A percentile compares a stretch with the other conserved stretches of the same genome.
Evolutionary conservation across 2,888 invertebrate genomes (phyloP).

Genomic region (Lasioglossum zephyrum): DNA sequence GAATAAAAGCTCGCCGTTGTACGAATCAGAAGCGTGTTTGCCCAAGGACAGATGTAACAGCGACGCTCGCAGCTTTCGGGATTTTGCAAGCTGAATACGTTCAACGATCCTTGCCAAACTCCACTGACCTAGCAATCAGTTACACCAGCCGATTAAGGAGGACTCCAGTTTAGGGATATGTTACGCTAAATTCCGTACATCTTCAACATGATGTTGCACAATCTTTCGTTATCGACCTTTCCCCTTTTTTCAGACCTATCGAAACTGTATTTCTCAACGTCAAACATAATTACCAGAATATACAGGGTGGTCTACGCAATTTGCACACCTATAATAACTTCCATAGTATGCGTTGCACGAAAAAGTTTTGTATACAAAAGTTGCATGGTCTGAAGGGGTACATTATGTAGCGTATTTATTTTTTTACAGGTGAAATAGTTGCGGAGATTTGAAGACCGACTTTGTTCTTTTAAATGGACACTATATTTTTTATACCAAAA

Average conservation of each 20-base stretch:
- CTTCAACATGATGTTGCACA: neutral
- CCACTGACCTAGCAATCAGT: neutral
- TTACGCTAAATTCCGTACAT: neutral
- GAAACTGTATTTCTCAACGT: neutral
- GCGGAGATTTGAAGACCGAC: no score
- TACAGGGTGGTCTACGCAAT: no score
- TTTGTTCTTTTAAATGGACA: no score
- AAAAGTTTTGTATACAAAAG: no score
- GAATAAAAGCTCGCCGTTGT: slow-evolving; percentile 14
- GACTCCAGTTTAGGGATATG: neutral
- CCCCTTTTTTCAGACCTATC: no score
- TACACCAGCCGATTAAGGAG: neutral
- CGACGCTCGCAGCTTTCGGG: neutral
- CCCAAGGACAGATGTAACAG: slow-evolving; percentile 23
- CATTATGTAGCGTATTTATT: no score
- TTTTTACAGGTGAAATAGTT: no score
- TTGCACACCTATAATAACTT: no score
- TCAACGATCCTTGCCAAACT: slow-evolving; percentile 11
- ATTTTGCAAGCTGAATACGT: slow-evolving; percentile 12
- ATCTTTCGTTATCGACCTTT: neutral
- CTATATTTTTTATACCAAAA: no score
- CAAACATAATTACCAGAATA: no score
- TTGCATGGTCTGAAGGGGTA: no score
- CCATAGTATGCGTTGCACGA: no score
- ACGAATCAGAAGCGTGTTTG: neutral